These are phyloP conservation scores for Drosophila multiciliata DNA, from an alignment of 2,888 invertebrate species.

Conservation along the genomic window DNA sequence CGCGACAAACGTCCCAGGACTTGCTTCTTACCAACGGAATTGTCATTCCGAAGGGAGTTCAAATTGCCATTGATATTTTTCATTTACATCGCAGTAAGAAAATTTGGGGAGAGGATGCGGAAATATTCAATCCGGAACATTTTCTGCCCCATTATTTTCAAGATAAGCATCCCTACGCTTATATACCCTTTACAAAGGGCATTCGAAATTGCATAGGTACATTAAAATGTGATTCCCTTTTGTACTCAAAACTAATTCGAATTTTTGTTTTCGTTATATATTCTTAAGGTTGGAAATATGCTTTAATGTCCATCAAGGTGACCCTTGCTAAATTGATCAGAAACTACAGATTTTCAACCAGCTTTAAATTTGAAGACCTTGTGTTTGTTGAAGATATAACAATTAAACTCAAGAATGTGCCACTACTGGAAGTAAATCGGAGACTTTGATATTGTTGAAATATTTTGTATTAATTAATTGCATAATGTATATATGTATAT, in stretches of 20 bases:
- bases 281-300: constrained; percentile 80
- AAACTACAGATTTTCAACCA: constrained; percentile 79
- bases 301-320: constrained; percentile 79
- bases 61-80: constrained; percentile 81
- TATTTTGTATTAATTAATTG: background rate
- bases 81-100: constrained; percentile 81
- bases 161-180: constrained; percentile 82
- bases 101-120: constrained; percentile 83
- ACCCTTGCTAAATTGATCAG: constrained; percentile 79
- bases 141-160: constrained; percentile 81
- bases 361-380: constrained; percentile 78
- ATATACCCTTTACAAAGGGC: constrained; percentile 84
- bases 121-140: constrained; percentile 83
- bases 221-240: background rate
- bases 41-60: constrained; percentile 78
- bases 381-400: constrained; percentile 82
- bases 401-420: constrained; percentile 75
- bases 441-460: constrained; percentile 37
- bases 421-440: constrained; percentile 67
- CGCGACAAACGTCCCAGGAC: constrained; percentile 73
- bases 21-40: constrained; percentile 75
- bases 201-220: constrained; percentile 83
- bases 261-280: background rate
- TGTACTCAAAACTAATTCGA: background rate
- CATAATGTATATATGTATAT: constrained; percentile 7